A percentile compares a stretch with the other conserved stretches of the same genome.
Conservation (phyloP, 1,140 invertebrate species). For the Aphis craccivora region DNA sequence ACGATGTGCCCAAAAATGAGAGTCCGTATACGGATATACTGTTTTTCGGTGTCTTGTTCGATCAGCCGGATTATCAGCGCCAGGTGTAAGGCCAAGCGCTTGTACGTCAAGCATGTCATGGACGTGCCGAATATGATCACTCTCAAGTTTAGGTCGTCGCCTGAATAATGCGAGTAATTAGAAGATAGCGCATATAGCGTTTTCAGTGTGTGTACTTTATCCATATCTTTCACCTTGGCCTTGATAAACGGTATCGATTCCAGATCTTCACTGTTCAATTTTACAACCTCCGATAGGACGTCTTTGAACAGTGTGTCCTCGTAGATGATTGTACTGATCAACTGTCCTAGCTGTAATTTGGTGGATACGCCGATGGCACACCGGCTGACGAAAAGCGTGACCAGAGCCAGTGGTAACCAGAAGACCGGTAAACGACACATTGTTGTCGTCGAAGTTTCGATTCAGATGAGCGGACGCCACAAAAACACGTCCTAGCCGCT, state of each 20-base stretch:
- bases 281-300: not conserved
- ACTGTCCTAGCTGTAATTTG: not conserved
- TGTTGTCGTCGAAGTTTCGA: not conserved
- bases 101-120: not conserved
- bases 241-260: fast-evolving
- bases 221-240: not conserved
- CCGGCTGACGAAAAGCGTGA: not conserved
- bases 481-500: not conserved
- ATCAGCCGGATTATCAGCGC: not conserved
- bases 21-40: not conserved
- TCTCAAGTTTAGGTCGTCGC: not conserved
- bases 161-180: not conserved
- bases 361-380: not conserved
- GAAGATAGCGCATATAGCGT: not conserved
- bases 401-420: not conserved
- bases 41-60: too few relatives aligned
- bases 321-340: not conserved
- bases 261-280: not conserved
- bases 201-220: not conserved
- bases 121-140: not conserved
- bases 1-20: not conserved
- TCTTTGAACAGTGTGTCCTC: not conserved
- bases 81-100: not conserved
- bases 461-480: not conserved
- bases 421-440: not conserved